A percentile compares a stretch with the other conserved stretches of the same genome.
These are phyloP conservation scores for Pimephales promelas DNA, from an alignment of 2,113 vertebrate genomes.

Conservation along the genomic window DNA sequence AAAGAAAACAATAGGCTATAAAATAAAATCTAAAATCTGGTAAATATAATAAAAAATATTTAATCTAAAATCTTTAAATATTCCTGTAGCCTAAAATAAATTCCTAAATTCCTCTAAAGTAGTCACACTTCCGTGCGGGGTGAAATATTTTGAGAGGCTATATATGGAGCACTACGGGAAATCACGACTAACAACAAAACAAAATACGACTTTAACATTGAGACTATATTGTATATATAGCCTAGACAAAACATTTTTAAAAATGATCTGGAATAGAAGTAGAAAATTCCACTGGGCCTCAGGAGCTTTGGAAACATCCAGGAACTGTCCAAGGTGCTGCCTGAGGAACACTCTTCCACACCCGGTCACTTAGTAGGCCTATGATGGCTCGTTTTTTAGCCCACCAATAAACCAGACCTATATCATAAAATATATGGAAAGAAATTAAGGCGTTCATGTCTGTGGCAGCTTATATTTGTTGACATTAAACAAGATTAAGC, in stretches of 20 bases:
- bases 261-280: background rate
- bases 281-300: background rate
- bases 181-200: background rate
- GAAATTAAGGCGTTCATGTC: background rate
- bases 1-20: background rate
- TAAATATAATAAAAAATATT: background rate
- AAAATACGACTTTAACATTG: background rate
- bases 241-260: background rate
- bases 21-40: background rate
- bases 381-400: background rate
- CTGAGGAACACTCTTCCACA: background rate
- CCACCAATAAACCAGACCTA: background rate
- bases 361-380: background rate
- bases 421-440: too few relatives aligned
- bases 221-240: background rate
- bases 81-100: too few relatives aligned
- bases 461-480: background rate
- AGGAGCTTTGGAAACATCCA: background rate
- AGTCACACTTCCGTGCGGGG: background rate
- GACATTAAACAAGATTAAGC: background rate
- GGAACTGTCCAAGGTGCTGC: slow-evolving; percentile 60
- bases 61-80: background rate
- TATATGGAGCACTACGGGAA: background rate
- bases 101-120: background rate
- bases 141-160: background rate